Conservation (phyloP, 2,888 invertebrate genomes). For the Oligia latruncula region DNA sequence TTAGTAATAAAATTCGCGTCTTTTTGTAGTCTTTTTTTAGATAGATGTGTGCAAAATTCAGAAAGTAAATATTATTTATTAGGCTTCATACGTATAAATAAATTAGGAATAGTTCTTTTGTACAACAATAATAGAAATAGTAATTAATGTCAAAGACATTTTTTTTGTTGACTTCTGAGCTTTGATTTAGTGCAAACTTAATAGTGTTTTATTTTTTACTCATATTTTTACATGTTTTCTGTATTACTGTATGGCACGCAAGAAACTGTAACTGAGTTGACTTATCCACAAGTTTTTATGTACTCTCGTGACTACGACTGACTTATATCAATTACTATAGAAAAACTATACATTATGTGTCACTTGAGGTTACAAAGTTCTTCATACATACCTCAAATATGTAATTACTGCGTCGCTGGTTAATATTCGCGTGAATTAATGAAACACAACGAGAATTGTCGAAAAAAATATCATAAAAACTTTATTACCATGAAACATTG, state of each 20-base stretch:
- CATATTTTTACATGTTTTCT: slow-evolving; percentile 30
- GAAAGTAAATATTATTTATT: not conserved
- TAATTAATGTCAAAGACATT: slow-evolving; percentile 9
- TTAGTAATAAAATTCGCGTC: slow-evolving; percentile 7
- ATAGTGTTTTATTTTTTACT: slow-evolving; percentile 24
- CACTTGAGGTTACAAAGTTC: slow-evolving; percentile 39
- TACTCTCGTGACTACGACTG: slow-evolving; percentile 29
- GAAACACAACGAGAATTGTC: slow-evolving; percentile 68
- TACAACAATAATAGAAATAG: slow-evolving; percentile 17
- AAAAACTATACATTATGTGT: slow-evolving; percentile 46
- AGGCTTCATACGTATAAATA: no score
- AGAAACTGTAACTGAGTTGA: slow-evolving; percentile 38
- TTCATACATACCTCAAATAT: slow-evolving; percentile 57
- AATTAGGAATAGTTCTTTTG: not conserved
- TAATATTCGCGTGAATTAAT: slow-evolving; percentile 74
- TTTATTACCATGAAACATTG: slow-evolving; percentile 73
- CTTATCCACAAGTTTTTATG: slow-evolving; percentile 37
- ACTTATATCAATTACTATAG: slow-evolving; percentile 54
- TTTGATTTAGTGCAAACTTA: slow-evolving; percentile 17
- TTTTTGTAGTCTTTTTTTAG: not conserved
- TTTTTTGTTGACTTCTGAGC: slow-evolving; percentile 28
- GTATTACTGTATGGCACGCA: slow-evolving; percentile 41
- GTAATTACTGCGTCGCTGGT: slow-evolving; percentile 63
- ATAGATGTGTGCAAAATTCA: not conserved
- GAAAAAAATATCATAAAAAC: slow-evolving; percentile 71